Base-by-base conservation (phyloP, 2,888 invertebrate genomes). In the Andrena dorsata region DNA sequence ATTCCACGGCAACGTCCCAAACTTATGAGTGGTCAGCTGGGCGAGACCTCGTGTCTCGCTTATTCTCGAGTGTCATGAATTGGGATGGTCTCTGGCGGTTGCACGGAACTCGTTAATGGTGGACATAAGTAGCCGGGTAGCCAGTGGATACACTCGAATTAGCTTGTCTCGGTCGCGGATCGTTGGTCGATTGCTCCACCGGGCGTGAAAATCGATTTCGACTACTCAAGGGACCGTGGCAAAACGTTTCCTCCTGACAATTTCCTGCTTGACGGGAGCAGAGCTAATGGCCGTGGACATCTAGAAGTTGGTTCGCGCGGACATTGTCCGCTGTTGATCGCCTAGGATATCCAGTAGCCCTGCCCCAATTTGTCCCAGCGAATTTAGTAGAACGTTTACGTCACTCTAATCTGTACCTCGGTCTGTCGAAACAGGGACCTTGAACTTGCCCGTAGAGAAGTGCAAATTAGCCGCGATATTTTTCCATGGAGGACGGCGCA, bases 181-280 rank as follows among this genome's bases (percentile, higher is more conserved):
- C 88, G 87, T 83, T 82, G 80, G 77, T 53, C 83, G 88, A 85
- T 85, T 87, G 83, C 86, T 74, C 41, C 76, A 78, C 65, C 77
- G 69, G 80, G 83, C 87, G 69, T 87, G 87, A 83, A 87, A 87
- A 87, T 87, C 88, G 88, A 88, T 81, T 87, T 85, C 80, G 80
- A 72, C 80, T 81, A 81, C 85, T 85, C 88, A 66, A 49, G 83
- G 83, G 87, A 86, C 74, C 80, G 66, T 82, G 76, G 76, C 74
- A 49, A 80, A 87, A 82, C 76, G 86, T 72, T 87, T 84, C 85
- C 82, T 76, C 82, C 75, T 82, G 82, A 81, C 81, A 82, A 86
- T 87, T 86, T 87, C 84, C 84, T 65, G 87, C 65, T 80, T 79
- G 82, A 77, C 64, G 79, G 81, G 70, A 80, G 70, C 51, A 49